Evolutionary conservation across 2,888 invertebrate species (phyloP).

Genomic region (Melitaea athalia): DNA sequence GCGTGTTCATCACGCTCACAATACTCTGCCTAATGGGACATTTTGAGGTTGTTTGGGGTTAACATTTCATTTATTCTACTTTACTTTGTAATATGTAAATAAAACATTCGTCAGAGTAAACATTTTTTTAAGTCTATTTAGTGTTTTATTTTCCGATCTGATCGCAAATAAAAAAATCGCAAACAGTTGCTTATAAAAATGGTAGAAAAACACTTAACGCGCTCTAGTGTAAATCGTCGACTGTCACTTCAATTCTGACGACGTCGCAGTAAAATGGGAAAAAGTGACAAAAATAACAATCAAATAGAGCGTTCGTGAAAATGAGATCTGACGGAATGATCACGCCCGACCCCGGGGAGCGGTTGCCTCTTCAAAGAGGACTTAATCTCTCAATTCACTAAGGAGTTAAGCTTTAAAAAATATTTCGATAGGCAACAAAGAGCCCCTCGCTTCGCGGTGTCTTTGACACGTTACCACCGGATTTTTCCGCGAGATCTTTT

Average conservation of each 20-base stretch:
- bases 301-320: slow-evolving; percentile 80
- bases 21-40: slow-evolving; percentile 6
- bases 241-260: slow-evolving; percentile 78
- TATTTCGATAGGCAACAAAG: slow-evolving; percentile 80
- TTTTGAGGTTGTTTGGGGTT: neutral
- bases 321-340: slow-evolving; percentile 82
- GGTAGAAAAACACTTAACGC: slow-evolving; percentile 78
- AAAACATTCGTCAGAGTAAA: neutral
- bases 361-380: slow-evolving; percentile 84
- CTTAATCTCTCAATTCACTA: slow-evolving; percentile 83
- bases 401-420: slow-evolving; percentile 82
- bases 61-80: neutral
- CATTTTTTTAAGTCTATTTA: neutral
- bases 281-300: slow-evolving; percentile 81
- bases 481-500: slow-evolving; percentile 79
- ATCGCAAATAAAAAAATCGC: slow-evolving; percentile 59
- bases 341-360: slow-evolving; percentile 81
- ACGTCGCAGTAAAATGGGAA: slow-evolving; percentile 68
- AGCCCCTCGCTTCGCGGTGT: slow-evolving; percentile 77
- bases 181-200: slow-evolving; percentile 78
- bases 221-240: slow-evolving; percentile 79
- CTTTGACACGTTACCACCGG: slow-evolving; percentile 80
- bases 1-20: slow-evolving; percentile 24
- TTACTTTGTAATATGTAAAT: neutral
- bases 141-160: slow-evolving; percentile 45